Conservation (phyloP, 2,888 invertebrate genomes). For the Pristionchus entomophagus region DNA sequence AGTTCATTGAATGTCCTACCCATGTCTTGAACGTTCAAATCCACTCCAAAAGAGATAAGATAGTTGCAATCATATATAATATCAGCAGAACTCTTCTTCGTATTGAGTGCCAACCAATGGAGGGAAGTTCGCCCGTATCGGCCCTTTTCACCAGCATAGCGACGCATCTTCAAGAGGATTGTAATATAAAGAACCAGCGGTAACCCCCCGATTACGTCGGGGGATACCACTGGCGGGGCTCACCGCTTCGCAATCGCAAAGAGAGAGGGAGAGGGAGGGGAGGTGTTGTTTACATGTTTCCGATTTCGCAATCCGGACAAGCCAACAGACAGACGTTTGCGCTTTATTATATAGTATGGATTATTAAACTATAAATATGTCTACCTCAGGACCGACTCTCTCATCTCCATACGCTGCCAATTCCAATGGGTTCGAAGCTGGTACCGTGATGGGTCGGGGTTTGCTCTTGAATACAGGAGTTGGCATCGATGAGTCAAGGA, state of each 20-base stretch:
- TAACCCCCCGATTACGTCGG: too few relatives aligned
- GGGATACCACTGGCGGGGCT: too few relatives aligned
- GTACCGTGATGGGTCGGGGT: background rate
- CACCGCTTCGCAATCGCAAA: background rate
- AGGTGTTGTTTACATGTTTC: too few relatives aligned
- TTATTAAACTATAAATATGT: too few relatives aligned
- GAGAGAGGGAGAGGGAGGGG: too few relatives aligned
- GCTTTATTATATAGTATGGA: too few relatives aligned
- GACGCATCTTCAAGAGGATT: background rate
- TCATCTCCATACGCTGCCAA: background rate
- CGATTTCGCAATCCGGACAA: too few relatives aligned
- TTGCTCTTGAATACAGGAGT: background rate
- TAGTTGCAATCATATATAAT: background rate
- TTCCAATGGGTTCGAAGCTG: background rate
- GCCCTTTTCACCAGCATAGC: background rate
- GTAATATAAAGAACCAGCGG: background rate
- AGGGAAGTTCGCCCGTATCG: conserved; percentile 4
- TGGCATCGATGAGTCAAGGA: background rate
- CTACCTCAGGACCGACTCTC: background rate
- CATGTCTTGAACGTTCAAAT: background rate
- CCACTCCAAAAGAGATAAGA: conserved; percentile 27
- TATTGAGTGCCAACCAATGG: background rate
- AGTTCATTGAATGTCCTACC: background rate
- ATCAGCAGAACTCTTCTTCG: background rate
- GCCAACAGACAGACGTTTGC: too few relatives aligned